Evolutionary conservation across 2,888 invertebrate species (phyloP), one percentile per base, ranked within the genome.

Genomic region (Volucella zonaria): DNA sequence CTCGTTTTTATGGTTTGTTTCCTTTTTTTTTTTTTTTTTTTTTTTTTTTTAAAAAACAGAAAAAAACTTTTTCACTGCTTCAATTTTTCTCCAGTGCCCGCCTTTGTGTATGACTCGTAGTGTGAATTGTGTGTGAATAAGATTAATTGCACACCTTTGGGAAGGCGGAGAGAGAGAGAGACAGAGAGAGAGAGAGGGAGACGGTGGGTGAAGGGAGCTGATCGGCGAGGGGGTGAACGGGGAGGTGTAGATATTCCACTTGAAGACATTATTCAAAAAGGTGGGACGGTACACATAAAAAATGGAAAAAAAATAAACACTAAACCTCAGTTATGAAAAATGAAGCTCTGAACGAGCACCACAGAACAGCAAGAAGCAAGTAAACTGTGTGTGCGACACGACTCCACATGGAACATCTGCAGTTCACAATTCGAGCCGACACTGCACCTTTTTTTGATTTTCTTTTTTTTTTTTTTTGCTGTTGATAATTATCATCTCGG

Each of bases 41-140:
- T 18, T 18, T 18, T 18, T 1, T 49, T 23, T 12, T 61, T 18
- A 15, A 12, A 3, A 14, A 23, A 6, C 3, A 31, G 6, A 31
- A 31, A 31, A 31, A 31, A 31, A 31, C 12, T 42, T 68, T n/a
- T 62, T 23, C 15, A 54, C 61, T 47, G 51, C 70, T 58, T 73
- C 61, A 73, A 82, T 82, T 73, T 82, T 78, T 74, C 78, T 78
- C 42, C 68, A 64, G 75, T 79, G 79, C 74, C 82, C 68, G 79
- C 79, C 70, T 83, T 82, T 83, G 52, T 70, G 64, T 59, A 51
- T 59, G 59, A 59, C 38, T 58, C 70, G 70, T 70, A n/a, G 79
- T 83, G 70, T 71, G 83, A 83, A 83, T 83, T 79, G 83, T 83
- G 83, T 83, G 83, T 83, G 83, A 83, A 83, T 80, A 83, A 83